Evolutionary conservation across 2,113 vertebrate genomes (phyloP).

Genomic region (Nothoprocta pentlandii): DNA sequence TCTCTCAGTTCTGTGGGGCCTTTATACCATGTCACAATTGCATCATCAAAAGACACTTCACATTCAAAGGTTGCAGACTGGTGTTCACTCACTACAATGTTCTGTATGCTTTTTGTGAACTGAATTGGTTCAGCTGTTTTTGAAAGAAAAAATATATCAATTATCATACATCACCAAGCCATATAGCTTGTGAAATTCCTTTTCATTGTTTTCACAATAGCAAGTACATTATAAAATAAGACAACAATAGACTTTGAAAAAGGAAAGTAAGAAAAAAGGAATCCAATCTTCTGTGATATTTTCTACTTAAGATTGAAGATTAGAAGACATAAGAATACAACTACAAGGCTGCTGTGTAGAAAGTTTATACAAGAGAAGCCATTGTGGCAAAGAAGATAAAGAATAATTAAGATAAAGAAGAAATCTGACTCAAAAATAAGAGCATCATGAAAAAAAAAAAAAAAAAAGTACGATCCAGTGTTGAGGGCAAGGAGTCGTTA

Average conservation of each 20-base stretch:
- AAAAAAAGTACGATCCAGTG: not conserved
- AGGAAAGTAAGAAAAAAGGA: not conserved
- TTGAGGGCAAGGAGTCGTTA: not conserved
- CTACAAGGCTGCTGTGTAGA: not conserved
- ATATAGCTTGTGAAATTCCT: not conserved
- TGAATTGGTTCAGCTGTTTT: conserved; percentile 96
- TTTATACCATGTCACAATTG: conserved; percentile 98
- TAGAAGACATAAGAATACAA: not conserved
- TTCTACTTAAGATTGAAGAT: conserved; percentile 18
- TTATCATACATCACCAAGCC: not conserved
- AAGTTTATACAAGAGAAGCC: not conserved
- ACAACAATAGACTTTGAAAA: not conserved
- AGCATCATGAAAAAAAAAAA: not conserved
- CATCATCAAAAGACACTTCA: conserved; percentile 97
- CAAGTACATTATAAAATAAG: not conserved
- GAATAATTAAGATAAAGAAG: not conserved
- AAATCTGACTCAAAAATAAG: not conserved
- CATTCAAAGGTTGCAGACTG: conserved; percentile 97
- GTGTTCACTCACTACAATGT: conserved; percentile 94
- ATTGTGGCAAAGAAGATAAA: not conserved
- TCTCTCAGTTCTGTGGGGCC: conserved; percentile 92
- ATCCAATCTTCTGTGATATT: not conserved
- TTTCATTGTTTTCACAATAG: not conserved
- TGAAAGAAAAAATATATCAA: not conserved
- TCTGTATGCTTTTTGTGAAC: conserved; percentile 99